A percentile compares a stretch with the other conserved stretches of the same genome.
These are phyloP conservation scores for Conus ventricosus DNA, from an alignment of 1,140 invertebrate species.

Conservation along the genomic window DNA sequence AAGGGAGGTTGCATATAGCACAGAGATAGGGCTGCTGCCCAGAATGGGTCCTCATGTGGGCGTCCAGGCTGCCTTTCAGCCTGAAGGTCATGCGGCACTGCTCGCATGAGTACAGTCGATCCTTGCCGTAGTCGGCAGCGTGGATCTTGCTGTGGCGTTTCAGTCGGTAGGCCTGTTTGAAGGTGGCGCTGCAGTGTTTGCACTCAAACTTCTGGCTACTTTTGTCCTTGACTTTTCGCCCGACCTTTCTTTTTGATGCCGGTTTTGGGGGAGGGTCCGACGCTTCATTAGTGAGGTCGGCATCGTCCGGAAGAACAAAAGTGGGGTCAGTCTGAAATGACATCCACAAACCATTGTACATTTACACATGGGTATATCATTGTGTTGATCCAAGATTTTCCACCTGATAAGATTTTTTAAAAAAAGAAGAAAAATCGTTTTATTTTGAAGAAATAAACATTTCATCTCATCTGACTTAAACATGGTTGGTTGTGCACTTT, in stretches of 20 bases:
- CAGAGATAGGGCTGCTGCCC: constrained; percentile 85
- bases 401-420: too few species aligned
- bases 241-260: background rate
- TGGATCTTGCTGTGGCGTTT: constrained; percentile 82
- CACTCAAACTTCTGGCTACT: constrained; percentile 77
- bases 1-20: background rate
- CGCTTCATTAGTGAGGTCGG: background rate
- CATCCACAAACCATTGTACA: background rate
- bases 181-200: constrained; percentile 28
- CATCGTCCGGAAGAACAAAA: background rate
- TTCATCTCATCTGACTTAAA: too few species aligned
- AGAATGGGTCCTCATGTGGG: constrained; percentile 94
- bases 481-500: too few species aligned
- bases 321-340: background rate
- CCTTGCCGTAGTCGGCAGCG: background rate
- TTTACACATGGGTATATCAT: too few species aligned
- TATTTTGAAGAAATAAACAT: too few species aligned
- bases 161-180: constrained; percentile 88
- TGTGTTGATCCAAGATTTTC: too few species aligned
- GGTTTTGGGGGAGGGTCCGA: background rate
- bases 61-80: constrained; percentile 92
- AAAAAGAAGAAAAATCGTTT: too few species aligned
- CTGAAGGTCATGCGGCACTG: constrained; percentile 96
- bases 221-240: background rate
- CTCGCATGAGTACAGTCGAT: constrained; percentile 81